These are phyloP conservation scores for Drosophila murphyi DNA, from an alignment of 1,140 invertebrate genomes.

Conservation along the genomic window DNA sequence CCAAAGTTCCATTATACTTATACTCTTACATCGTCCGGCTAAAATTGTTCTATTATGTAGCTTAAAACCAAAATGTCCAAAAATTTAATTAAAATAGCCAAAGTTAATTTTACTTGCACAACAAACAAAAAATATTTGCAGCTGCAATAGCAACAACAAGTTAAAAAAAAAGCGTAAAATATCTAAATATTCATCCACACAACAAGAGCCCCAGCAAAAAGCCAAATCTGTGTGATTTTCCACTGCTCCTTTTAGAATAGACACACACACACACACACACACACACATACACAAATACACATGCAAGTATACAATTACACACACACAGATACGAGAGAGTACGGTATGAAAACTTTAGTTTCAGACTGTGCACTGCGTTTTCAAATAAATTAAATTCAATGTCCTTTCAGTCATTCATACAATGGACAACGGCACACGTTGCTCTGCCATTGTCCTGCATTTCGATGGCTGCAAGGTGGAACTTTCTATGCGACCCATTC, in stretches of 20 bases:
- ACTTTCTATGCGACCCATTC: slow-evolving; percentile 68
- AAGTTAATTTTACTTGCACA: slow-evolving; percentile 66
- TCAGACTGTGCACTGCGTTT: slow-evolving; percentile 69
- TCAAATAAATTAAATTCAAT: slow-evolving; percentile 83
- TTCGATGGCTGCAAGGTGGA: slow-evolving; percentile 56
- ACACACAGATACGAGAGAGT: not conserved
- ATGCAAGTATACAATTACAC: not conserved
- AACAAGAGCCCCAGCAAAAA: slow-evolving; percentile 42
- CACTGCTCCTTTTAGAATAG: slow-evolving; percentile 21
- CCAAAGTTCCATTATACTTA: slow-evolving; percentile 10
- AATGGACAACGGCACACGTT: slow-evolving; percentile 55
- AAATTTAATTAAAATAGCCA: slow-evolving; percentile 79
- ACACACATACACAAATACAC: not conserved
- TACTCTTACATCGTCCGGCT: slow-evolving; percentile 27
- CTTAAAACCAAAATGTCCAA: slow-evolving; percentile 59
- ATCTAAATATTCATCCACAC: slow-evolving; percentile 57
- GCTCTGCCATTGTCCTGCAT: slow-evolving; percentile 55
- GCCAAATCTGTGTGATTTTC: slow-evolving; percentile 40
- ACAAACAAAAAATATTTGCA: slow-evolving; percentile 35
- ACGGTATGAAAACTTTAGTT: slow-evolving; percentile 68
- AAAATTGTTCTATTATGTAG: slow-evolving; percentile 59
- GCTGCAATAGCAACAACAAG: slow-evolving; percentile 20
- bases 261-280: not conserved
- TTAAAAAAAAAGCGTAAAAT: slow-evolving; percentile 58
- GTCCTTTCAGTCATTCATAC: slow-evolving; percentile 77